Conservation (phyloP, 2,797 vertebrate species). For the Natrix natrix region DNA sequence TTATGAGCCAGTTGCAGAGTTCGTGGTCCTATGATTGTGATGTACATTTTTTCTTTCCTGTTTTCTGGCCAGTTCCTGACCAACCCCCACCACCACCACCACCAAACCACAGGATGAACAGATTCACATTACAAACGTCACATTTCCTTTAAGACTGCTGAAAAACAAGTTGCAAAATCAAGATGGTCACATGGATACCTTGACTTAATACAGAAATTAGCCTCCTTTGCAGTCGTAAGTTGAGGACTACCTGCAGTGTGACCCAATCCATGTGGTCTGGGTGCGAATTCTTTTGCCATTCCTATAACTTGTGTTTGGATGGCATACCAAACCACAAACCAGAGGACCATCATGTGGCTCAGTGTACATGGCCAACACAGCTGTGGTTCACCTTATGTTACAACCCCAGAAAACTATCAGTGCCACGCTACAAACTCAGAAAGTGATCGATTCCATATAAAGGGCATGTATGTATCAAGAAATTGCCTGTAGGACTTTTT, state of each 20-base stretch:
- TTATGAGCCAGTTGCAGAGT: background rate
- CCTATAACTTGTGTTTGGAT: background rate
- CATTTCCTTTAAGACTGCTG: background rate
- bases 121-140: background rate
- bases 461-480: background rate
- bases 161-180: background rate
- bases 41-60: accelerated
- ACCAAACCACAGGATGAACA: background rate
- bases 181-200: background rate
- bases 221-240: background rate
- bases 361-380: background rate
- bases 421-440: background rate
- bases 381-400: background rate
- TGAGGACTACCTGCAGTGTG: background rate
- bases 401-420: background rate
- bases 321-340: background rate
- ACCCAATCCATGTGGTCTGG: background rate
- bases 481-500: background rate
- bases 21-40: background rate
- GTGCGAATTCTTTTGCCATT: background rate
- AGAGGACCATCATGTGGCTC: background rate
- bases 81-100: background rate
- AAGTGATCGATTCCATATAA: background rate
- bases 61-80: background rate
- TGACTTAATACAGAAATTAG: background rate